Evolutionary conservation across 2,113 vertebrate genomes (phyloP).

Genomic region (Dipodomys merriami): DNA sequence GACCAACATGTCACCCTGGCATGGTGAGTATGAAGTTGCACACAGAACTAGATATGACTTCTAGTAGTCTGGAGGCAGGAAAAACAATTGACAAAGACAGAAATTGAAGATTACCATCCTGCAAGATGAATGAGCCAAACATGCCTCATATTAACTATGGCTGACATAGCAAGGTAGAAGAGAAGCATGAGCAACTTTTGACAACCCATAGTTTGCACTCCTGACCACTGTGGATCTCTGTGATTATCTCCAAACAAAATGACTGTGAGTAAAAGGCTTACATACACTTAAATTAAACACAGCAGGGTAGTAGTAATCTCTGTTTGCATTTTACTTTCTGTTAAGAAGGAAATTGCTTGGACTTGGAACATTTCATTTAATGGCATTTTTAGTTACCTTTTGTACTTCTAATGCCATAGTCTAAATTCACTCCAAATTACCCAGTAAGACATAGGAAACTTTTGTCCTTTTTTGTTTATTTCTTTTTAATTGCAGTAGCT

Average conservation of each 20-base stretch:
- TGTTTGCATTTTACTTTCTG: slow-evolving; percentile 90
- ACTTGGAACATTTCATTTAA: slow-evolving; percentile 92
- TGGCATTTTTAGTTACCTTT: slow-evolving; percentile 92
- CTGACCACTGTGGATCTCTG: slow-evolving; percentile 86
- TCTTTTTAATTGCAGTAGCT: slow-evolving; percentile 87
- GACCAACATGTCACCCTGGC: neutral
- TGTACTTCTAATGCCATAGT: slow-evolving; percentile 88
- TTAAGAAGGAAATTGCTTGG: slow-evolving; percentile 91
- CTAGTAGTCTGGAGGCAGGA: slow-evolving; percentile 75
- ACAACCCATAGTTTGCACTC: slow-evolving; percentile 85
- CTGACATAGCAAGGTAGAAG: slow-evolving; percentile 87
- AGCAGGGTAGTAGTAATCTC: slow-evolving; percentile 90
- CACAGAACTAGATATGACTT: slow-evolving; percentile 12
- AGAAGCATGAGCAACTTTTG: slow-evolving; percentile 88
- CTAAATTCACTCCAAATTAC: slow-evolving; percentile 89
- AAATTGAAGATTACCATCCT: slow-evolving; percentile 84
- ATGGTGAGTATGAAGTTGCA: neutral
- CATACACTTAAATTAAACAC: slow-evolving; percentile 91
- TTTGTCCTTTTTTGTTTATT: slow-evolving; percentile 85
- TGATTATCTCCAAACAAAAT: slow-evolving; percentile 90
- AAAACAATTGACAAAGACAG: slow-evolving; percentile 83
- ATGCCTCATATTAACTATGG: slow-evolving; percentile 85
- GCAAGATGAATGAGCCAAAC: slow-evolving; percentile 86
- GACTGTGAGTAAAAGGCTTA: slow-evolving; percentile 89
- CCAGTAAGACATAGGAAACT: slow-evolving; percentile 86